Conservation (phyloP, 92 coral and sea anemone genomes). For the Heteractis magnifica region DNA sequence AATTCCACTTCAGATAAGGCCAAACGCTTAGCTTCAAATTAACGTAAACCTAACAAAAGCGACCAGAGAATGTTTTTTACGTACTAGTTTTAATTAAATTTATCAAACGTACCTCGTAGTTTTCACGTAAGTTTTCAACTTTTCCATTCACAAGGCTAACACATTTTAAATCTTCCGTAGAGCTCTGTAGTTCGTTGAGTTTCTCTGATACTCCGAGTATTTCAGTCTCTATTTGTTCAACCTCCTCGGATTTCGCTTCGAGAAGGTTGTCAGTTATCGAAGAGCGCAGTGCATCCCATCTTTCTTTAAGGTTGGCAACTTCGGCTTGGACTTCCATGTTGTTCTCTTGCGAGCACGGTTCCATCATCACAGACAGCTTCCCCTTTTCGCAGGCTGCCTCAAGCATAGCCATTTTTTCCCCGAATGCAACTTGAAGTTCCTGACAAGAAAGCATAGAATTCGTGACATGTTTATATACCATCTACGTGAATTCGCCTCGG, state of each 20-base stretch:
- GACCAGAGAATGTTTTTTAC: neutral
- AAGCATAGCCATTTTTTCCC: slow-evolving; percentile 24
- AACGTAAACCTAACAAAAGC: neutral
- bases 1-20: neutral
- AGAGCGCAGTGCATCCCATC: slow-evolving; percentile 62
- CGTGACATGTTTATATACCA: neutral
- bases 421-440: slow-evolving; percentile 41
- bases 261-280: slow-evolving; percentile 40
- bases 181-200: slow-evolving; percentile 66
- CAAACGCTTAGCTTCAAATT: neutral
- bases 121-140: slow-evolving; percentile 71
- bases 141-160: slow-evolving; percentile 53
- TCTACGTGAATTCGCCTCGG: neutral
- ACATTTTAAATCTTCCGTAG: slow-evolving; percentile 76
- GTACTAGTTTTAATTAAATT: too few species aligned
- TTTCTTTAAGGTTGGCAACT: slow-evolving; percentile 46
- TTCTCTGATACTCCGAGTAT: slow-evolving; percentile 61
- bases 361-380: slow-evolving; percentile 64
- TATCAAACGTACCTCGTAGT: slow-evolving; percentile 53
- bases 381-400: slow-evolving; percentile 64
- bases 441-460: neutral
- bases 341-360: slow-evolving; percentile 43
- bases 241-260: slow-evolving; percentile 44
- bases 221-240: slow-evolving; percentile 56
- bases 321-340: slow-evolving; percentile 39